phyloP scores from a whole-genome alignment of 2,797 vertebrate genomes.

The Dendrocincla tyrannina region DNA sequence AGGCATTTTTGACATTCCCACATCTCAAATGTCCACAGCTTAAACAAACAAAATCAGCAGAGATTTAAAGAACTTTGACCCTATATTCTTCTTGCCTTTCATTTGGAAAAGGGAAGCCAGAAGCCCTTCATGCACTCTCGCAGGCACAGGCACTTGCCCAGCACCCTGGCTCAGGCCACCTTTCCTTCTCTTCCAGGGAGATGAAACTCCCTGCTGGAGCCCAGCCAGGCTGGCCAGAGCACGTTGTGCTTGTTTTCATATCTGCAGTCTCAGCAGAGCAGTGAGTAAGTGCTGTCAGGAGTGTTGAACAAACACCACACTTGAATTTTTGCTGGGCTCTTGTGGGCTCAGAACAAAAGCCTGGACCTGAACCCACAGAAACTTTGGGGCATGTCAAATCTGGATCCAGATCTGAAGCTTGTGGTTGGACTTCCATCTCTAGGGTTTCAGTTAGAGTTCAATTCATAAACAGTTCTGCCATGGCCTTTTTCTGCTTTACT shows the following conservation, averaged over 20 bases:
- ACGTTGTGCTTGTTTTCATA: background rate
- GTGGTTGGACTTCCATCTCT: background rate
- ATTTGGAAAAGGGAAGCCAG: background rate
- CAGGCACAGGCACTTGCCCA: background rate
- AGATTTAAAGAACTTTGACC: constrained; percentile 50
- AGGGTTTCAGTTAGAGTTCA: background rate
- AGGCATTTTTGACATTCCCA: constrained; percentile 62
- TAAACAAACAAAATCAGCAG: constrained; percentile 40
- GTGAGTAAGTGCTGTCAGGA: background rate
- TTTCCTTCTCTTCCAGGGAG: background rate
- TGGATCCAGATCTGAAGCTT: constrained; percentile 22
- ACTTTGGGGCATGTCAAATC: background rate
- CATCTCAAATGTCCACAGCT: constrained; percentile 54
- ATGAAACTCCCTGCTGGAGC: background rate
- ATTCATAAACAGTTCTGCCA: constrained; percentile 34
- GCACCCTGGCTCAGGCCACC: background rate
- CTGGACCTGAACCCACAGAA: background rate
- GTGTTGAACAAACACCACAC: background rate
- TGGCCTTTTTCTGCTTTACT: background rate
- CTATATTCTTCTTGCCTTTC: constrained; percentile 32
- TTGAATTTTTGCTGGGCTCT: background rate
- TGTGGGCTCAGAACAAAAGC: background rate
- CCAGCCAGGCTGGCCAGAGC: background rate
- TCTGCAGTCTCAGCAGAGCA: constrained; percentile 3
- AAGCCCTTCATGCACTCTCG: rapidly evolving